A percentile compares a stretch with the other conserved stretches of the same genome.
Conservation (phyloP, 2,888 invertebrate genomes). For the Plagodis pulveraria region DNA sequence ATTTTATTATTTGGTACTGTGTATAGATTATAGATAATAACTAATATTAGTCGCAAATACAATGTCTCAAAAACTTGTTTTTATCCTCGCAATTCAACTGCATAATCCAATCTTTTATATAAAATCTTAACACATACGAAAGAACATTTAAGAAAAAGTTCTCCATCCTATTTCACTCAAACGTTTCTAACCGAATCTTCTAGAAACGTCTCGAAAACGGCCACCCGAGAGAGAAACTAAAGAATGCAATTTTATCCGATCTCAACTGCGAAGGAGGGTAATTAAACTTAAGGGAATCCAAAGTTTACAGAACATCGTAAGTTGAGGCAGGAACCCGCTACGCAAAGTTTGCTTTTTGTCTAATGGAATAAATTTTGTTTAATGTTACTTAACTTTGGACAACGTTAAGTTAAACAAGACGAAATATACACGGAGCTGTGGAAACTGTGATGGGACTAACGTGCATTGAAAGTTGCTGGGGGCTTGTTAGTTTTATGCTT, state of each 20-base stretch:
- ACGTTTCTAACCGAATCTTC: conserved; percentile 19
- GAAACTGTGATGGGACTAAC: conserved; percentile 8
- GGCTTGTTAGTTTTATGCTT: conserved; percentile 6
- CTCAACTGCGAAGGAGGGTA: conserved; percentile 50
- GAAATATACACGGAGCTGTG: conserved; percentile 15
- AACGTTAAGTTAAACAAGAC: conserved; percentile 18
- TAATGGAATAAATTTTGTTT: conserved; percentile 32
- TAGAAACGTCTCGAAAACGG: conserved; percentile 7
- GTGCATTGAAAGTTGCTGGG: conserved; percentile 12
- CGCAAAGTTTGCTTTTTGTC: conserved; percentile 29
- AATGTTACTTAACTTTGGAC: conserved; percentile 25
- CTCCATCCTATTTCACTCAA: not conserved
- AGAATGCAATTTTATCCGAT: conserved; percentile 68
- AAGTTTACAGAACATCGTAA: conserved; percentile 44
- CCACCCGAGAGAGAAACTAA: conserved; percentile 8
- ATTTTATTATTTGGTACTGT: no score
- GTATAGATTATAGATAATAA: no score
- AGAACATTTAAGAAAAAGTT: not conserved
- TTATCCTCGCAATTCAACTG: no score
- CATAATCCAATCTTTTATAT: no score
- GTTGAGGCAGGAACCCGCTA: conserved; percentile 33
- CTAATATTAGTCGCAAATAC: no score
- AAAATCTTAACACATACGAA: no score
- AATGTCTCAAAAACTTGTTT: no score
- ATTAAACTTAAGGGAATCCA: conserved; percentile 59